Conservation (phyloP, 2,113 vertebrate species). For the Aphelocoma coerulescens region DNA sequence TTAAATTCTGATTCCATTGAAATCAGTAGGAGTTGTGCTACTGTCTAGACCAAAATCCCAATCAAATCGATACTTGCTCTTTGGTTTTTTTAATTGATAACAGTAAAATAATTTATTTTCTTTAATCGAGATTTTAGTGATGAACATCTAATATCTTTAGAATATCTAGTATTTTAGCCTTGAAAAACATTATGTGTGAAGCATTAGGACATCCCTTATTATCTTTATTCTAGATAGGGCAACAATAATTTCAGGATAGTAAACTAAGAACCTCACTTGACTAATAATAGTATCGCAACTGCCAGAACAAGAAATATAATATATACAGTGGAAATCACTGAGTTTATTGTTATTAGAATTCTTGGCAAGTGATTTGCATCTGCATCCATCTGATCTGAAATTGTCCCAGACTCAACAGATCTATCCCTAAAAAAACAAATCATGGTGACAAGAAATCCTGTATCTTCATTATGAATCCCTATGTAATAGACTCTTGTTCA, state of each 20-base stretch:
- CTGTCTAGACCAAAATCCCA: not conserved
- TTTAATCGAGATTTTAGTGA: not conserved
- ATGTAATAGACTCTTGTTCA: not conserved
- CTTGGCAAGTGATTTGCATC: not conserved
- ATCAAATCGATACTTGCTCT: not conserved
- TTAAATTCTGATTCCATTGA: not conserved
- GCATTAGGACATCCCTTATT: not conserved
- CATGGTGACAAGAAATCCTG: not conserved
- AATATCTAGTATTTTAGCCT: not conserved
- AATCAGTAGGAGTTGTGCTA: not conserved
- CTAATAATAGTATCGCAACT: not conserved
- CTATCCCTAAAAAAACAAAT: not conserved
- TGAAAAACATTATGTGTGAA: not conserved
- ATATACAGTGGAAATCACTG: not conserved
- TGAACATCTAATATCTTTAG: not conserved
- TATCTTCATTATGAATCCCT: not conserved
- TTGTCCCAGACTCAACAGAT: not conserved
- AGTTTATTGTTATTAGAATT: not conserved
- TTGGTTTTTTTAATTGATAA: not conserved
- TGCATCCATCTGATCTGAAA: not conserved
- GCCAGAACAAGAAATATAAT: not conserved
- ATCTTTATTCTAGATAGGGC: not conserved
- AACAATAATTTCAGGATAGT: not conserved
- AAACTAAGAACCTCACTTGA: not conserved
- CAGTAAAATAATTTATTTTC: not conserved